Evolutionary conservation across 2,888 invertebrate species (phyloP).

Genomic region (Drosophila trichaetosa): DNA sequence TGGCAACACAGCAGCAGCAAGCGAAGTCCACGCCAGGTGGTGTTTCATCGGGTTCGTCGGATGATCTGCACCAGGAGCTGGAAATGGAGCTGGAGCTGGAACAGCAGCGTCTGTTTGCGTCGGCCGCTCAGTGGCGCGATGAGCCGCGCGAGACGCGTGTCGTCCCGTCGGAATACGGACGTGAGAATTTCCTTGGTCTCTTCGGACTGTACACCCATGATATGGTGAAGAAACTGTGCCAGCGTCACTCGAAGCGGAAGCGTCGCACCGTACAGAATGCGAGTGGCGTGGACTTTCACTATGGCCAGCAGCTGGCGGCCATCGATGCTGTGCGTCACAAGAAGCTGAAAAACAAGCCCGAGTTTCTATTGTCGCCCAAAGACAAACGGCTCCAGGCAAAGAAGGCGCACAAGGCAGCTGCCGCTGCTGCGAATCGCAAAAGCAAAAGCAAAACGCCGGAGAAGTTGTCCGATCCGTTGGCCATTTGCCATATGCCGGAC

Average conservation of each 20-base stretch:
- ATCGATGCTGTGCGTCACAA: conserved; percentile 77
- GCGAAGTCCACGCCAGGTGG: neutral
- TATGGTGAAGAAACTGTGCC: conserved; percentile 77
- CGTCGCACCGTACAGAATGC: conserved; percentile 83
- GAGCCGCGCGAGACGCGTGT: conserved; percentile 73
- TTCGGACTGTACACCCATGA: conserved; percentile 82
- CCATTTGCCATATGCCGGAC: conserved; percentile 14
- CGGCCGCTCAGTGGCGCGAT: conserved; percentile 72
- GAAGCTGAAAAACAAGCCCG: conserved; percentile 76
- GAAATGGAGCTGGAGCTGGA: conserved; percentile 62
- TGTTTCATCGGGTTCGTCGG: conserved; percentile 65
- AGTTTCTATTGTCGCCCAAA: conserved; percentile 82
- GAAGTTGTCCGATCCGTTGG: conserved; percentile 26
- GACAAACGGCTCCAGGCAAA: conserved; percentile 77
- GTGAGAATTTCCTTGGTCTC: conserved; percentile 81
- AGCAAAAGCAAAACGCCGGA: conserved; percentile 61
- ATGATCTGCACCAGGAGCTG: conserved; percentile 69
- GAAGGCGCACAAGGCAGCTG: conserved; percentile 55
- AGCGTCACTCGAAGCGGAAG: conserved; percentile 83
- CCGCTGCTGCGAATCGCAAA: conserved; percentile 35
- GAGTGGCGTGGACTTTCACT: conserved; percentile 83
- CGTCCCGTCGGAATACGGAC: conserved; percentile 74
- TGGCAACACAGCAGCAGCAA: neutral
- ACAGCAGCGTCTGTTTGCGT: conserved; percentile 57
- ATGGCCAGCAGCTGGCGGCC: conserved; percentile 75